Base-by-base conservation (phyloP, 1,140 invertebrate species). In the Drosophila pseudoobscura region DNA sequence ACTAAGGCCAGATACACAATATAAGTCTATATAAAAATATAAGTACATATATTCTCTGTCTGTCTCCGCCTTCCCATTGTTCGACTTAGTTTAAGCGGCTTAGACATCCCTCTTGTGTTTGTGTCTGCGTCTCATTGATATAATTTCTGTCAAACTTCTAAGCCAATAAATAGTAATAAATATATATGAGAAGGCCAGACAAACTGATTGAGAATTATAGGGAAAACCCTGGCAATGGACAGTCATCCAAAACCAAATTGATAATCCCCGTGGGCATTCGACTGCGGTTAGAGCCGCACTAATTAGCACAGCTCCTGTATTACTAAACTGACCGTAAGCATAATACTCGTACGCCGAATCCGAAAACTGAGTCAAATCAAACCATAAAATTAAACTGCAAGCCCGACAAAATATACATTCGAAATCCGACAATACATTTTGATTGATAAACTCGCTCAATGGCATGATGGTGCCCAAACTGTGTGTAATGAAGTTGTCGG, bases 401-500 rank as follows among this genome's bases (percentile, higher is more conserved):
- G 39, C 68, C 54, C 62, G 53, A 65, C 82, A 69, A 80, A 85
- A 75, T 75, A 75, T 60, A 68, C 61, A 71, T 62, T 49, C 35
- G 60, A 49, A 61, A 70, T 57, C 61, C 35, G 51, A 58, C 49
- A 73, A 61, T 55, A 58, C 47, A 62, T 63, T 73, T 70, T 87
- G 82, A 85, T 85, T 80, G 80, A 85, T 85, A 75, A 50, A 68
- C 52, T 68, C 57, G 45, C 29, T 52, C 31, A 9, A 11, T 11
- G 31, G 52, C 44, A 46, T 29, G 51, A 26, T 22, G 20, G 45
- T 2, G 11, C 3, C 56, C 51, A 50, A 54, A 39, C 41, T 31
- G 50, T 64, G 55, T 75, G 78, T 85, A 87, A 80, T 78, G 78
- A 85, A 85, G 80, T 87, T 71, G 73, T 45, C 35, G n/a, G 11